These are phyloP conservation scores for Callospermophilus lateralis DNA, from an alignment of 2,113 vertebrate species.

Conservation along the genomic window DNA sequence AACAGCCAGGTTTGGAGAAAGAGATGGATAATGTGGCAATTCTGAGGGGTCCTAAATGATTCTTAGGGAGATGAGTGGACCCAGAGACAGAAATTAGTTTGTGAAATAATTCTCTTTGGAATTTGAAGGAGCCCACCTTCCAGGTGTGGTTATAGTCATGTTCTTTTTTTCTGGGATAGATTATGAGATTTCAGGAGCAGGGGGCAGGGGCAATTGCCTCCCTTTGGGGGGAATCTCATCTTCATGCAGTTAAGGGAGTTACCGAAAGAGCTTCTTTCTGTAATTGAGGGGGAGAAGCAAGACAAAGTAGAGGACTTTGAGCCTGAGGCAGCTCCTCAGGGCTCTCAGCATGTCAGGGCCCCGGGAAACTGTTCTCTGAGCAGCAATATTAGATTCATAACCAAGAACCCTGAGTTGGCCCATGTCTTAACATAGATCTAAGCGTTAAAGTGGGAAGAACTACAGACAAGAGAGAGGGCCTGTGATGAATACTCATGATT, in stretches of 20 bases:
- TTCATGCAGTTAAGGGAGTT: background rate
- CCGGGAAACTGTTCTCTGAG: background rate
- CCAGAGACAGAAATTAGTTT: background rate
- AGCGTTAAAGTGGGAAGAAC: background rate
- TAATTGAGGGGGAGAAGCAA: background rate
- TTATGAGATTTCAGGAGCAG: background rate
- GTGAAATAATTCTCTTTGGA: background rate
- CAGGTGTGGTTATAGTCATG: background rate
- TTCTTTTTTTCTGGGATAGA: background rate
- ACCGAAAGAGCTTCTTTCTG: background rate
- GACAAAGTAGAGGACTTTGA: background rate
- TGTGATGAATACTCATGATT: background rate
- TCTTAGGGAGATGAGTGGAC: background rate
- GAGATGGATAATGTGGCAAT: background rate
- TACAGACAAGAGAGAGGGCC: background rate
- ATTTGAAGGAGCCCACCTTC: background rate
- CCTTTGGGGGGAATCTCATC: background rate
- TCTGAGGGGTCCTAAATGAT: background rate
- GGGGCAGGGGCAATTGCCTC: background rate
- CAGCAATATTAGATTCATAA: background rate
- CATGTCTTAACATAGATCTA: background rate
- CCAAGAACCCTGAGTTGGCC: background rate
- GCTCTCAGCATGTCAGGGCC: background rate
- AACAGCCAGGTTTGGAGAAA: background rate
- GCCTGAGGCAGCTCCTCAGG: background rate